These are phyloP conservation scores for Andinoacara biseriatus DNA, from an alignment of 2,113 vertebrate genomes.

Conservation along the genomic window DNA sequence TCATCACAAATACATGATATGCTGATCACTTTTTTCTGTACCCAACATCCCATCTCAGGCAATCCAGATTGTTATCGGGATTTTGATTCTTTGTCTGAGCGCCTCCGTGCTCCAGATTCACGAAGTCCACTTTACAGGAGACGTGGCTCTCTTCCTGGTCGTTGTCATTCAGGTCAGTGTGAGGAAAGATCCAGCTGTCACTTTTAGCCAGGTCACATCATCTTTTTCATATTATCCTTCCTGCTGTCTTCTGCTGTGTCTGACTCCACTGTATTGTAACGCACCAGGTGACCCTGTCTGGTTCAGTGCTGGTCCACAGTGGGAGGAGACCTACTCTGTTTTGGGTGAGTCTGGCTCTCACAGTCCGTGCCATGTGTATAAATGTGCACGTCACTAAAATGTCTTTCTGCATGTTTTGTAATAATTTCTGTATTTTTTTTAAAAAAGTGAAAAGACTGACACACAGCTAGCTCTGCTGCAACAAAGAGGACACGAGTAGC, in stretches of 20 bases:
- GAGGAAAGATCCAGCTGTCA: not conserved
- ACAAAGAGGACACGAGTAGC: too few species aligned
- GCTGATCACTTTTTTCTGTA: not conserved
- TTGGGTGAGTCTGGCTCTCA: slow-evolving; percentile 72
- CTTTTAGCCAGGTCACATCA: not conserved
- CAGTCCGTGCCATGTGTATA: not conserved
- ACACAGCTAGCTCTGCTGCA: too few species aligned
- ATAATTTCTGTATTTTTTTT: too few species aligned
- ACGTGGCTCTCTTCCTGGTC: slow-evolving; percentile 76
- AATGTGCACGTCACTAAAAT: too few species aligned
- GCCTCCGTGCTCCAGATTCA: slow-evolving; percentile 78
- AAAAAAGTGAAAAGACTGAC: too few species aligned
- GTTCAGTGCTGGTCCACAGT: slow-evolving; percentile 80
- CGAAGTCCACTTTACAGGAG: slow-evolving; percentile 80
- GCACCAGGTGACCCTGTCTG: slow-evolving; percentile 77
- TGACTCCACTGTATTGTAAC: not conserved
- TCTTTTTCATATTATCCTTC: not conserved
- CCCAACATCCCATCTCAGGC: slow-evolving; percentile 54
- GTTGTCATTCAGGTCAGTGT: slow-evolving; percentile 76
- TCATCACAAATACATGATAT: not conserved
- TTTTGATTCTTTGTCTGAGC: slow-evolving; percentile 79
- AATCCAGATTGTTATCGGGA: slow-evolving; percentile 80
- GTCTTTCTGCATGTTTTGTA: not conserved
- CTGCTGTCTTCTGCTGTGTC: not conserved
- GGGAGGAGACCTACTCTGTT: slow-evolving; percentile 78